Base-by-base conservation (phyloP, 2,113 vertebrate species). In the Dicerorhinus sumatrensis region DNA sequence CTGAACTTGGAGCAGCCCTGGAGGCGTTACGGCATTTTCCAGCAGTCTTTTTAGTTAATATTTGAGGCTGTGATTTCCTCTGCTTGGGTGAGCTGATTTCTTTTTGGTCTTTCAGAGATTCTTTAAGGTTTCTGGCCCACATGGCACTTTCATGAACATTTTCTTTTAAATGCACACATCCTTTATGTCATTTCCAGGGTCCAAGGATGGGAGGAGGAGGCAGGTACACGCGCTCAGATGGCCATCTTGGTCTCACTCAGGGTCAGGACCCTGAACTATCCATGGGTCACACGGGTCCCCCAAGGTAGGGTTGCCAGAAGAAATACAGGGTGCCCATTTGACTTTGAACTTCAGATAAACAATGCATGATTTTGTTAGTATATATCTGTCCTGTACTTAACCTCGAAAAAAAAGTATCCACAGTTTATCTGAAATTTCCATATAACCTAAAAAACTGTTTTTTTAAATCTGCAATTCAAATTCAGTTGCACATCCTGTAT, bases 351-450 rank as follows among this genome's bases (percentile, higher is more conserved):
- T 63, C 31, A 65, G 58, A 46, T 94, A 89, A 96, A 79, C 67
- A 76, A 17, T 39, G 69, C 31, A 14, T 81, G 60, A 77, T 72
- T 65, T 23, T 89, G 36, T 93, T 81, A 70, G 33, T 29, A 12
- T 92, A 82, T 89, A 82, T 73, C 83, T 39, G 79, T 67, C 36
- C 63, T 83, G 3, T 58, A 36, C 58, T 94, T 97, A 82, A 42
- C 42, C 36, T 81, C 48, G 80, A 13, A 80, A 80, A 76, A 11
- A 48, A 48, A 42, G 14, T 11, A 29, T 88, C 60, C n/a, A 13
- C n/a, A 58, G 39, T 82, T 81, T 82, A 79, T 87, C 29, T 75
- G 56, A 62, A 81, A 67, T 86, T 94, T 85, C 69, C 39, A 62
- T 86, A 69, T 48, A 58, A 67, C 73, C 46, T 18, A 31, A 36